Conservation (phyloP, 1,140 invertebrate species). For the Lordiphosa collinella region DNA sequence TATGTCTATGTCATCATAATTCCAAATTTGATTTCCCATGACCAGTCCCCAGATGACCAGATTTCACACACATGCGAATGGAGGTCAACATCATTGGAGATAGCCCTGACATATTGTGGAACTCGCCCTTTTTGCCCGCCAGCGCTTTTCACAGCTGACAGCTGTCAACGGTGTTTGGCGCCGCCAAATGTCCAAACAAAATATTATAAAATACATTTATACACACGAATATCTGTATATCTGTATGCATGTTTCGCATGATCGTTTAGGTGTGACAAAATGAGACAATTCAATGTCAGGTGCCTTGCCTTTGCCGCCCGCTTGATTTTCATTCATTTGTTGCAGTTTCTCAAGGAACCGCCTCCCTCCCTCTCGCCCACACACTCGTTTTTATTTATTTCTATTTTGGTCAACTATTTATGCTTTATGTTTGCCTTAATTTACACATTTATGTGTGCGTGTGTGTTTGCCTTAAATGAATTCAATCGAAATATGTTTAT, state of each 20-base stretch:
- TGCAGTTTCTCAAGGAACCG: conserved; percentile 40
- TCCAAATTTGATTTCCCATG: too few species aligned
- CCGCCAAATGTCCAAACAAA: conserved; percentile 39
- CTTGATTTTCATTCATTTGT: conserved; percentile 72
- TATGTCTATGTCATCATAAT: too few species aligned
- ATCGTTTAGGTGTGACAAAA: conserved; percentile 48
- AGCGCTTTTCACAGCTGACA: conserved; percentile 36
- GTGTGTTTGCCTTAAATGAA: conserved; percentile 57
- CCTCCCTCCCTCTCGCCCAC: background rate
- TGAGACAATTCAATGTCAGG: conserved; percentile 64
- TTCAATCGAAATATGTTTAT: conserved; percentile 75
- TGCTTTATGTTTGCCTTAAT: conserved; percentile 41
- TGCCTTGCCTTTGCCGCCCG: conserved; percentile 50
- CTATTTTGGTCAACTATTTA: conserved; percentile 54
- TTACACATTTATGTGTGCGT: conserved; percentile 38
- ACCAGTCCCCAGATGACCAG: too few species aligned
- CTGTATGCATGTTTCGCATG: conserved; percentile 2
- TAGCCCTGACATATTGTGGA: conserved; percentile 6
- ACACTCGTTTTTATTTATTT: background rate
- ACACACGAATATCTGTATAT: conserved; percentile 9
- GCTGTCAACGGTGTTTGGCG: conserved; percentile 51
- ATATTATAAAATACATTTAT: conserved; percentile 27
- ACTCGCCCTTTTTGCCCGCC: conserved; percentile 18
- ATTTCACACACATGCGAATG: too few species aligned
- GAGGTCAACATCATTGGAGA: conserved; percentile 1